Percentiles rank a stretch among this genome's conserved stretches.
Conservation (phyloP, 2,888 invertebrate genomes). For the Eristalinus aeneus region DNA sequence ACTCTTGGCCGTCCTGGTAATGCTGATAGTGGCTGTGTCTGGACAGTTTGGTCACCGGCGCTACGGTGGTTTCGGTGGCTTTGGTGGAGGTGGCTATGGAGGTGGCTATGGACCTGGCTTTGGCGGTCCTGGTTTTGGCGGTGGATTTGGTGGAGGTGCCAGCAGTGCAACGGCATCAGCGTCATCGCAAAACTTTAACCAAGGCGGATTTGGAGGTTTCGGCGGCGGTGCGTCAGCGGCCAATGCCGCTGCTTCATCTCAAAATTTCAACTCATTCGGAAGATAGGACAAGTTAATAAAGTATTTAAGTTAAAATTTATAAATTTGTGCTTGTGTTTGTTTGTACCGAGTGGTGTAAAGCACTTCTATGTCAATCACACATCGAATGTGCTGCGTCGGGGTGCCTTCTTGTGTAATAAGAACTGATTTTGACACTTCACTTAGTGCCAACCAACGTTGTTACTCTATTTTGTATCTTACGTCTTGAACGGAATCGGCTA, state of each 20-base stretch:
- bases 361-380: no score
- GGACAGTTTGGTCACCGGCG: background rate
- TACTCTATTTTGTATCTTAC: no score
- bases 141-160: slow-evolving; percentile 22
- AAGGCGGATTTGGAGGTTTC: slow-evolving; percentile 18
- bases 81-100: slow-evolving; percentile 15
- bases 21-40: background rate
- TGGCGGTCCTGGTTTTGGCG: slow-evolving; percentile 32
- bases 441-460: no score
- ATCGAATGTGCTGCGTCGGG: no score
- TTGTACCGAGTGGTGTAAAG: no score
- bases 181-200: slow-evolving; percentile 29
- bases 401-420: no score
- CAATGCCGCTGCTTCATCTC: slow-evolving; percentile 30
- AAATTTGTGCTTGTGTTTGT: no score
- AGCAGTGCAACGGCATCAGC: slow-evolving; percentile 16
- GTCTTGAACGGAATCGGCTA: no score
- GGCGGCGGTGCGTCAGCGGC: slow-evolving; percentile 35
- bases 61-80: background rate
- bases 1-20: background rate
- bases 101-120: slow-evolving; percentile 32
- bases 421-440: no score
- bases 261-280: slow-evolving; percentile 39
- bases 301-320: no score
- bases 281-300: no score